Percentiles rank a stretch among this genome's conserved stretches.
phyloP scores from a whole-genome alignment of 64 coral and sea anemone species.

The Dendronephthya gigantea region DNA sequence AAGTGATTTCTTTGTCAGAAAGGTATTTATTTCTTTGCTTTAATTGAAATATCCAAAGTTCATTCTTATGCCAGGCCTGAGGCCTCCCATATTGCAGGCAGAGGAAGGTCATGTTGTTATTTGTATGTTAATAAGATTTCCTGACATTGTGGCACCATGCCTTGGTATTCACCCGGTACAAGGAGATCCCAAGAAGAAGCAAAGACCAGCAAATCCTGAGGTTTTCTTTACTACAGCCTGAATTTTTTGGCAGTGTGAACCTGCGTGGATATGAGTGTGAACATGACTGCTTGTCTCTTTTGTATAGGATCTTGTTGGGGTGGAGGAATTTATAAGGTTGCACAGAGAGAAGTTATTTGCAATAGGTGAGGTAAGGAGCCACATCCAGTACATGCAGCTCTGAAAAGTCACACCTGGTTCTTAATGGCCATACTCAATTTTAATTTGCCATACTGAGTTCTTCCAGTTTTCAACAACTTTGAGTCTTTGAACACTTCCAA shows the following conservation, averaged over 20 bases:
- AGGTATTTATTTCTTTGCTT: conserved; percentile 16
- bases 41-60: not conserved
- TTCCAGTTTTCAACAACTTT: too few species aligned
- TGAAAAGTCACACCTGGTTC: too few species aligned
- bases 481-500: too few species aligned
- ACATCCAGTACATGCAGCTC: too few species aligned
- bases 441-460: too few species aligned
- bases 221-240: not conserved
- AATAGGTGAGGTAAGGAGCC: conserved; percentile 59
- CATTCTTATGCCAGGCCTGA: not conserved
- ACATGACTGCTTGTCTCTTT: not conserved
- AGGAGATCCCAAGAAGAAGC: not conserved
- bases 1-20: conserved; percentile 52
- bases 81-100: not conserved
- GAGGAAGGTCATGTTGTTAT: too few species aligned
- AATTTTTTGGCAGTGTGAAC: not conserved
- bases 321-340: conserved; percentile 51
- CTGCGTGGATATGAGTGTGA: too few species aligned
- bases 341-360: conserved; percentile 65
- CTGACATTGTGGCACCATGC: conserved; percentile 66
- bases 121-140: conserved; percentile 40
- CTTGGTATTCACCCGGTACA: conserved; percentile 78
- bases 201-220: not conserved
- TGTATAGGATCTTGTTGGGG: conserved; percentile 54
- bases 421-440: too few species aligned